A percentile compares a stretch with the other conserved stretches of the same genome.
Conservation (phyloP, 2,888 invertebrate species). For the Opisthograptis luteolata region DNA sequence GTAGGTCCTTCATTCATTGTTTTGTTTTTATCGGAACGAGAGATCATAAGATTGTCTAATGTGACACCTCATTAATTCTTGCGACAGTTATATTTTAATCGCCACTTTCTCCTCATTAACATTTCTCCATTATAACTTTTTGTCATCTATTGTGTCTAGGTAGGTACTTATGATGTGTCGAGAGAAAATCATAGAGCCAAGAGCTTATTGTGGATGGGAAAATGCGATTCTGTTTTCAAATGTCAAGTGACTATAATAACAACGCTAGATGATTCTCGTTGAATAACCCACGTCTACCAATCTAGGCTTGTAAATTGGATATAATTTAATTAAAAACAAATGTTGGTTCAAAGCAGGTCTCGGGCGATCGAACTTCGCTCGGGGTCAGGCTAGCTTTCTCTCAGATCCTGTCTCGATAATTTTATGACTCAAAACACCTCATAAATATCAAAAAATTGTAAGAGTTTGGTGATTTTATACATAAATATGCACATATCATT, state of each 20-base stretch:
- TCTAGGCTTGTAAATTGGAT: too few species aligned
- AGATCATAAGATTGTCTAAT: constrained; percentile 43
- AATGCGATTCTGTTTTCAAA: constrained; percentile 6
- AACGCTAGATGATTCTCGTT: too few species aligned
- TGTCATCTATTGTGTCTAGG: constrained; percentile 34
- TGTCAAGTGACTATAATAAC: background rate
- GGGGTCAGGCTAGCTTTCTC: constrained; percentile 1
- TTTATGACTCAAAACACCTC: background rate
- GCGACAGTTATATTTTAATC: constrained; percentile 56
- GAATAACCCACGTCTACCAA: background rate
- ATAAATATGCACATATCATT: too few species aligned
- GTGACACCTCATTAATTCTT: constrained; percentile 54
- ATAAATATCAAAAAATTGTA: too few species aligned
- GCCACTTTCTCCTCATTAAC: constrained; percentile 56
- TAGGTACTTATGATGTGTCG: constrained; percentile 2
- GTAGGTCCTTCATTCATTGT: too few species aligned
- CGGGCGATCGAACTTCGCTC: background rate
- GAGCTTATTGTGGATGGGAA: constrained; percentile 5
- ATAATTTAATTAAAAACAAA: too few species aligned
- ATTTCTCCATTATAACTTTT: constrained; percentile 28
- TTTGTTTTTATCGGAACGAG: constrained; percentile 56
- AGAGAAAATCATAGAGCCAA: constrained; percentile 10
- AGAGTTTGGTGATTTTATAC: too few species aligned
- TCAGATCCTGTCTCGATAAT: background rate
- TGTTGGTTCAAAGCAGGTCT: too few species aligned